Percentiles rank a stretch among this genome's conserved stretches.
Evolutionary conservation across 2,797 vertebrate species (phyloP).

Genomic region (Potorous gilbertii): DNA sequence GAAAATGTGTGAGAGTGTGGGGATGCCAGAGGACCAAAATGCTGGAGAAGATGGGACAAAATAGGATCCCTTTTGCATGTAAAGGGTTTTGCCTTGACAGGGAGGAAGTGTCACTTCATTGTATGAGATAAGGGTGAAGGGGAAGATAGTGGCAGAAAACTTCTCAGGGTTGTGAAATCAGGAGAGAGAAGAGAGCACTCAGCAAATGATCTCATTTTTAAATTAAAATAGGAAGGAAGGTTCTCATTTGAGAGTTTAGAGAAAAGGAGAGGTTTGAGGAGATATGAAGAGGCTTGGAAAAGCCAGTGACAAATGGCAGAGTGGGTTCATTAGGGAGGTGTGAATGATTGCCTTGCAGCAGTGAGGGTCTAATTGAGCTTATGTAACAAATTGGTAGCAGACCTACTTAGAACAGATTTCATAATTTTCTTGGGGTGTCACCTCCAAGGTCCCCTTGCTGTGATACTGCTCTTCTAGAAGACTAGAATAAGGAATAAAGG

Average conservation of each 20-base stretch:
- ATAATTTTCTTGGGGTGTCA: no score
- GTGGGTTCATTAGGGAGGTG: neutral
- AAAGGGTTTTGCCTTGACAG: no score
- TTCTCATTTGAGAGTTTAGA: neutral
- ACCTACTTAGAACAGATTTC: neutral
- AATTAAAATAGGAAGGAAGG: neutral
- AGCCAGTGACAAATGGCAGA: neutral
- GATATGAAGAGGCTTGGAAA: neutral
- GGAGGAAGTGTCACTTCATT: no score
- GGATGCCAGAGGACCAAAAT: neutral
- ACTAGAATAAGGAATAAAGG: no score
- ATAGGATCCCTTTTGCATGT: neutral
- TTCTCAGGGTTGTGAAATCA: neutral
- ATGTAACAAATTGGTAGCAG: neutral
- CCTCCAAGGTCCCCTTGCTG: no score
- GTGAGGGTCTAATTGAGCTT: neutral
- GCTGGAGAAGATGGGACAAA: neutral
- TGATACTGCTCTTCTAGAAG: no score
- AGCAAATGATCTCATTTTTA: neutral
- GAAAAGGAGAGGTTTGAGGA: neutral
- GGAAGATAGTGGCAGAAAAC: neutral
- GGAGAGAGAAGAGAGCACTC: neutral
- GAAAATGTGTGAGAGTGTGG: neutral
- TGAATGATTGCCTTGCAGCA: neutral
- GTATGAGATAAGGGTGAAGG: neutral